Base-by-base conservation (phyloP, 2,113 vertebrate genomes). In the Microcebus lehilahytsara region DNA sequence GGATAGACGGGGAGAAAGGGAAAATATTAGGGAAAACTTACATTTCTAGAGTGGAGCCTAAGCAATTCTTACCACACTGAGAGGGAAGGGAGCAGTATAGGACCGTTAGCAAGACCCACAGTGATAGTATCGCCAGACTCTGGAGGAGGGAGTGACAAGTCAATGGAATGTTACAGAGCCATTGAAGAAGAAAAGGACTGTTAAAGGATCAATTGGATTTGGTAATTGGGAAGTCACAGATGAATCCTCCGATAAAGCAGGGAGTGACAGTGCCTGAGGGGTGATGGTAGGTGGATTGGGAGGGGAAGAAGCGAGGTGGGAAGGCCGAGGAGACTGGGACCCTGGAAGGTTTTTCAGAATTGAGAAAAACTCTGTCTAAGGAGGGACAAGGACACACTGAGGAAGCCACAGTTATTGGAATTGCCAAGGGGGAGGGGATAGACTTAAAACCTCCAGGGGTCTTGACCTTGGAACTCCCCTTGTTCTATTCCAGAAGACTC, bases 161-260 rank as follows among this genome's bases (percentile, higher is more conserved):
- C n/a, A 85, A 23, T 93, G 95, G 86, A 97, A 94, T 85, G 78
- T 97, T 94, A 94, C 95, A 72, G 85, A 95, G 27, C 66, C 81
- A 19, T 79, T 40, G 37, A 60, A 25, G 71, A 84, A 92, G 51
- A 75, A 86, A 92, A 95, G 42, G 56, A 69, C 53, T 40, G 25
- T 49, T 56, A 95, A 91, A 78, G 8, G 58, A 64, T 84, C 62
- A 64, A 79, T 84, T 66, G 84, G 90, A 87, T 93, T 85, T 94
- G 85, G 71, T 42, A 53, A 87, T n/a, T 92, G 58, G 84, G 91
- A 96, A 95, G 96, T 96, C 89, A 93, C 85, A 60, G 89, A 80
- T 98, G 93, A 97, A 42, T 86, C 34, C 14, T 86, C 34, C 11
- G 95, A 91, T 49, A 94, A 93, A 89, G 58, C 58, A 10, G 9